These are phyloP conservation scores for Corythaeola cristata DNA, from an alignment of 2,113 vertebrate species.

Conservation along the genomic window DNA sequence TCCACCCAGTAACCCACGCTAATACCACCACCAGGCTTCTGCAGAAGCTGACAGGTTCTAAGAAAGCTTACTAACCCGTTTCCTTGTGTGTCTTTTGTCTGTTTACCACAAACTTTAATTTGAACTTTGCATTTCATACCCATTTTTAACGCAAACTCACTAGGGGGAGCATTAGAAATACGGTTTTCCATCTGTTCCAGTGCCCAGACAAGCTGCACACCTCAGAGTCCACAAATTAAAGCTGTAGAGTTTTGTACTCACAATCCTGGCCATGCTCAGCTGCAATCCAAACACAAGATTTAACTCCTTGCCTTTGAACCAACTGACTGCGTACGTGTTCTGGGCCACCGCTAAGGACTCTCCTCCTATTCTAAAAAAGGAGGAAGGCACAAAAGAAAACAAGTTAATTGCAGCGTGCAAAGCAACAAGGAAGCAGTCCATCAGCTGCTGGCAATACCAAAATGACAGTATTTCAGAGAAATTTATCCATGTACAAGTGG, in stretches of 20 bases:
- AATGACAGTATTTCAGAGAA: neutral
- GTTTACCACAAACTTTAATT: no score
- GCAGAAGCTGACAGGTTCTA: neutral
- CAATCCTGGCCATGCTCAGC: constrained; percentile 97
- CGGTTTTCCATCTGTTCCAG: neutral
- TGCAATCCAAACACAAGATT: constrained; percentile 97
- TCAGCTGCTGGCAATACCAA: no score
- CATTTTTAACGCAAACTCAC: neutral
- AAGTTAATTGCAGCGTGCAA: accelerated
- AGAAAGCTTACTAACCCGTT: neutral
- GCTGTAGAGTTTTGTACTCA: constrained; percentile 61
- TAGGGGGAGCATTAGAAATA: neutral
- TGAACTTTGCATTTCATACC: neutral
- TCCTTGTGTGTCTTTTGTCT: neutral
- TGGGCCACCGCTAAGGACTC: constrained; percentile 98
- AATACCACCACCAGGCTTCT: neutral
- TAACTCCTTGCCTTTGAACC: constrained; percentile 98
- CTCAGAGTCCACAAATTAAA: neutral
- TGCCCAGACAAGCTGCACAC: neutral
- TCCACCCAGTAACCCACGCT: neutral
- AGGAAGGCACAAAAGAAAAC: neutral
- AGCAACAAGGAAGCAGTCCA: neutral
- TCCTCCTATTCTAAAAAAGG: constrained; percentile 85
- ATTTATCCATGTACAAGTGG: no score
- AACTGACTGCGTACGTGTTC: constrained; percentile 96